phyloP scores from a whole-genome alignment of 2,888 invertebrate species.

The Ligdia adustata region DNA sequence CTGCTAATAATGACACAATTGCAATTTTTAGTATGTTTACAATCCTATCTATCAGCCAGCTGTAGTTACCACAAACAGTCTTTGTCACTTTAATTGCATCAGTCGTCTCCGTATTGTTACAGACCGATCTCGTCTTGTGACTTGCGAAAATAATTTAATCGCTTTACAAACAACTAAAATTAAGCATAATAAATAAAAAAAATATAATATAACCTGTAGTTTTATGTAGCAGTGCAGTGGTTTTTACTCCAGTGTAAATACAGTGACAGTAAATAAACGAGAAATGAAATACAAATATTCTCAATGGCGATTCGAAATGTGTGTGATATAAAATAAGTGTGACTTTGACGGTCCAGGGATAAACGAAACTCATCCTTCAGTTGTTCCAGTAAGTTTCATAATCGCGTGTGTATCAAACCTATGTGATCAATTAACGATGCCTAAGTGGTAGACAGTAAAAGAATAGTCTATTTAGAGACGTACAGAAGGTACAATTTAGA shows the following conservation, averaged over 20 bases:
- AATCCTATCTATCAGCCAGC: too few relatives aligned
- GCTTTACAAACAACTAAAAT: too few relatives aligned
- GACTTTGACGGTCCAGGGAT: background rate
- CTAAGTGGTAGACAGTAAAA: conserved; percentile 3
- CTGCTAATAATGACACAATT: too few relatives aligned
- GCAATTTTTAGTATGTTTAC: too few relatives aligned
- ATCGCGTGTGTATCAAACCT: background rate
- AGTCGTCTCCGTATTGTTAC: conserved; percentile 11
- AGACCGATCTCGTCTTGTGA: conserved; percentile 9
- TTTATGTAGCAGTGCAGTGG: background rate
- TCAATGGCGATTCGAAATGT: conserved; percentile 3
- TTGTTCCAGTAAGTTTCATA: conserved; percentile 9
- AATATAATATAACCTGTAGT: too few relatives aligned
- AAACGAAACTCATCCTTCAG: conserved; percentile 10
- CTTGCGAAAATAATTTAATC: background rate
- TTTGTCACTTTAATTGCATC: conserved; percentile 11
- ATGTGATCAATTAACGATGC: conserved; percentile 18
- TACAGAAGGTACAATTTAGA: too few relatives aligned
- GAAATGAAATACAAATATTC: conserved; percentile 9
- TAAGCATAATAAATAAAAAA: too few relatives aligned
- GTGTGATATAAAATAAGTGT: conserved; percentile 8
- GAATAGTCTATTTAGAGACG: too few relatives aligned
- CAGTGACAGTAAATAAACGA: background rate
- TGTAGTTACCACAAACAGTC: background rate
- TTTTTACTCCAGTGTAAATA: background rate